Evolutionary conservation across 92 coral and sea anemone species (phyloP).

Genomic region (Montipora capitata): DNA sequence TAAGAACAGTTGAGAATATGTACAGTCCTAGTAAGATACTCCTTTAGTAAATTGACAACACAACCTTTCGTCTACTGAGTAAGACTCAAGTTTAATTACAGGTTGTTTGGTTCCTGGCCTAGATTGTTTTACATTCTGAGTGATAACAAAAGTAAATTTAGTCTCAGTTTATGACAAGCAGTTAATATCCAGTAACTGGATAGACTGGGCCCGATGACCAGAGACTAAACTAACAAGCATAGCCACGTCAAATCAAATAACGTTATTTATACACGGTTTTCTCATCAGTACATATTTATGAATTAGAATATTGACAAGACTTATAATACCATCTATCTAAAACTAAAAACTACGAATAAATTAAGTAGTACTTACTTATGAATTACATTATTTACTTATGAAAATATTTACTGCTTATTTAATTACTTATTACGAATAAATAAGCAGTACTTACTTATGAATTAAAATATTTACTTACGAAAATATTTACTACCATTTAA

Average conservation of each 20-base stretch:
- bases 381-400: no score
- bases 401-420: no score
- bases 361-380: no score
- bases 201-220: conserved; percentile 5
- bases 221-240: conserved; percentile 5
- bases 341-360: no score
- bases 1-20: neutral
- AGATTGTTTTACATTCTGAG: conserved; percentile 3
- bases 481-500: no score
- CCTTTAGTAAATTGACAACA: neutral
- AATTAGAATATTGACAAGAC: no score
- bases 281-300: no score
- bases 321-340: no score
- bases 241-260: neutral
- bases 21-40: neutral
- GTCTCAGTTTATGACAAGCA: neutral
- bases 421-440: no score
- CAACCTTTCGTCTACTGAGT: neutral
- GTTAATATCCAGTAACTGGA: conserved; percentile 1
- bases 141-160: neutral
- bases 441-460: no score
- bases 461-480: no score
- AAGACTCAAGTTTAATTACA: neutral
- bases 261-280: no score
- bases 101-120: conserved; percentile 14